Conservation (phyloP, 2,797 vertebrate species). For the Eleutherodactylus coqui region DNA sequence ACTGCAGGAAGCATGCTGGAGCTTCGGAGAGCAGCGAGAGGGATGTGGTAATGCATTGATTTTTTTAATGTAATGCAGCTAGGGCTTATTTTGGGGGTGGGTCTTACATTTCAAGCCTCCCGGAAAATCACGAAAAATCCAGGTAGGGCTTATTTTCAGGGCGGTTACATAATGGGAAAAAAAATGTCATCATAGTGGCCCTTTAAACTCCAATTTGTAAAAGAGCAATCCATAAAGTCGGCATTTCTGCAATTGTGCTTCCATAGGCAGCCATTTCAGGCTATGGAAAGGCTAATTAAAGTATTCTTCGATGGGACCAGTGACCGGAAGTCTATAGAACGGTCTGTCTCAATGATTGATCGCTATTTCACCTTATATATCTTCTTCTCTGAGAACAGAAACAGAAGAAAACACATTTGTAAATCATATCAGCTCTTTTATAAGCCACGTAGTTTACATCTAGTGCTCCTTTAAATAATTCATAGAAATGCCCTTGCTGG, state of each 20-base stretch:
- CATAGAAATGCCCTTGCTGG: slow-evolving; percentile 7
- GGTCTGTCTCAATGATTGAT: not conserved
- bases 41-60: too few species aligned
- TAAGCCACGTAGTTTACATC: not conserved
- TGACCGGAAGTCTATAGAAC: not conserved
- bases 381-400: not conserved
- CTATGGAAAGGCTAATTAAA: not conserved
- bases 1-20: too few species aligned
- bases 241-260: not conserved
- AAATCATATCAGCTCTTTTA: not conserved
- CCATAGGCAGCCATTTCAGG: not conserved
- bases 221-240: not conserved
- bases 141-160: too few species aligned
- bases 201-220: too few species aligned
- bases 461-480: slow-evolving; percentile 30
- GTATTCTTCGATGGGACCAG: not conserved
- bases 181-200: too few species aligned
- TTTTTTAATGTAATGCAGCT: too few species aligned
- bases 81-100: too few species aligned
- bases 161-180: too few species aligned
- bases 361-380: not conserved
- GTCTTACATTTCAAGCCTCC: too few species aligned
- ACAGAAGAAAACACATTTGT: not conserved
- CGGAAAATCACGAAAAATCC: too few species aligned
- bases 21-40: too few species aligned